These are phyloP conservation scores for Zygothrica quintamaculata DNA, from an alignment of 2,888 invertebrate genomes.

Conservation along the genomic window DNA sequence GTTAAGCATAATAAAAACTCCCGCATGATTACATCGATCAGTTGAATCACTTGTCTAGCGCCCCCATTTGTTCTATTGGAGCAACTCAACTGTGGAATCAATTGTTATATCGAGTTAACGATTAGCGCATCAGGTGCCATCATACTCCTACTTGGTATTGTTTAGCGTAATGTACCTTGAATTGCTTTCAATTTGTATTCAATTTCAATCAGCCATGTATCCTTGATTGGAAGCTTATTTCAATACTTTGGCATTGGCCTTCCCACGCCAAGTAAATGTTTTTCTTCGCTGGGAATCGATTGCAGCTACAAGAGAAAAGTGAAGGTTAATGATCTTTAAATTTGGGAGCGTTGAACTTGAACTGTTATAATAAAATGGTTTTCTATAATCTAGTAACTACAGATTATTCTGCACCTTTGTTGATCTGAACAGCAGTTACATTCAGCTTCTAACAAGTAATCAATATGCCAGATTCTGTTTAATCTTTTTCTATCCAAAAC, in stretches of 20 bases:
- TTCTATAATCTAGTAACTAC: no score
- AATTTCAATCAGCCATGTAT: slow-evolving; percentile 72
- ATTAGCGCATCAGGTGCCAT: slow-evolving; percentile 70
- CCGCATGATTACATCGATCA: slow-evolving; percentile 58
- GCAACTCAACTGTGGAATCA: slow-evolving; percentile 39
- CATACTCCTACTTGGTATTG: slow-evolving; percentile 26
- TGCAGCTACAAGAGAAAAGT: slow-evolving; percentile 26
- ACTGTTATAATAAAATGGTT: background rate
- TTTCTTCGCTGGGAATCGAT: slow-evolving; percentile 26
- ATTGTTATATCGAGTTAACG: slow-evolving; percentile 59
- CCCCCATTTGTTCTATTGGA: slow-evolving; percentile 34
- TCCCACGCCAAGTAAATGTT: slow-evolving; percentile 57
- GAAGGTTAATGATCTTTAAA: slow-evolving; percentile 63
- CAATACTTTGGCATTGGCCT: slow-evolving; percentile 28
- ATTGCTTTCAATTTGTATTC: slow-evolving; percentile 61
- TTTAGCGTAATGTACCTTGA: slow-evolving; percentile 51
- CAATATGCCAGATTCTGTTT: no score
- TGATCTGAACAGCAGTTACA: no score
- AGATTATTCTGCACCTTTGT: no score
- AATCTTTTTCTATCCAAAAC: no score
- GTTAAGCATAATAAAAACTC: slow-evolving; percentile 43
- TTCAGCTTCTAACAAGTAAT: no score
- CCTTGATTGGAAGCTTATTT: slow-evolving; percentile 56
- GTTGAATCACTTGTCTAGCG: slow-evolving; percentile 50
- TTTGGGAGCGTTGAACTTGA: slow-evolving; percentile 56